Evolutionary conservation across 1,140 invertebrate species (phyloP).

Genomic region (Metopolophium dirhodum): DNA sequence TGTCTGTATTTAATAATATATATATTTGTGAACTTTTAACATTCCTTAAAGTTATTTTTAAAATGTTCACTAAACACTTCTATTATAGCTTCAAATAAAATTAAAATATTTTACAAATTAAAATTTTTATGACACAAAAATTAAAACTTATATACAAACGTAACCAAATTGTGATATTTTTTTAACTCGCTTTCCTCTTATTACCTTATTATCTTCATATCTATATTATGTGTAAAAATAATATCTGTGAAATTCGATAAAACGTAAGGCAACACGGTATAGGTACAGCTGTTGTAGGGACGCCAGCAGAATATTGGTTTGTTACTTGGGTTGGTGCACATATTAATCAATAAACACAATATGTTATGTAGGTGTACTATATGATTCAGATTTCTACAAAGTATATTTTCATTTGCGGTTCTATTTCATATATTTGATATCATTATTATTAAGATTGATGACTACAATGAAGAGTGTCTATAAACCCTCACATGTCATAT

Average conservation of each 20-base stretch:
- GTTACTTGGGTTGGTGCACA: not conserved
- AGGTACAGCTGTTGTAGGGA: not conserved
- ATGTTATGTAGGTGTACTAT: too few relatives aligned
- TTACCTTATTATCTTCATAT: too few relatives aligned
- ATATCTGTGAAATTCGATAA: not conserved
- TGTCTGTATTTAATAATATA: not conserved
- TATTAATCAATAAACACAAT: not conserved
- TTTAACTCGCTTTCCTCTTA: not conserved
- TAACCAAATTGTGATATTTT: not conserved
- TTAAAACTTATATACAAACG: not conserved
- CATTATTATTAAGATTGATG: too few relatives aligned
- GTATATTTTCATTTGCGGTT: too few relatives aligned
- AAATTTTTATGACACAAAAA: not conserved
- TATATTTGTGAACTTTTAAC: not conserved
- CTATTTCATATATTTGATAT: too few relatives aligned
- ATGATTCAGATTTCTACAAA: too few relatives aligned
- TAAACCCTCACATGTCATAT: too few relatives aligned
- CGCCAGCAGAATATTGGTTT: not conserved
- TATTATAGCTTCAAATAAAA: slow-evolving; percentile 2
- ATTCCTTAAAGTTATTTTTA: not conserved
- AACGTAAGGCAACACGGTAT: not conserved
- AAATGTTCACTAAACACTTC: not conserved
- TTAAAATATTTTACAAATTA: not conserved
- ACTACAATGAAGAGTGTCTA: too few relatives aligned
- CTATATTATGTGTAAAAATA: too few relatives aligned